These are phyloP conservation scores for Bombus superbus DNA, from an alignment of 1,140 invertebrate species.

Conservation along the genomic window DNA sequence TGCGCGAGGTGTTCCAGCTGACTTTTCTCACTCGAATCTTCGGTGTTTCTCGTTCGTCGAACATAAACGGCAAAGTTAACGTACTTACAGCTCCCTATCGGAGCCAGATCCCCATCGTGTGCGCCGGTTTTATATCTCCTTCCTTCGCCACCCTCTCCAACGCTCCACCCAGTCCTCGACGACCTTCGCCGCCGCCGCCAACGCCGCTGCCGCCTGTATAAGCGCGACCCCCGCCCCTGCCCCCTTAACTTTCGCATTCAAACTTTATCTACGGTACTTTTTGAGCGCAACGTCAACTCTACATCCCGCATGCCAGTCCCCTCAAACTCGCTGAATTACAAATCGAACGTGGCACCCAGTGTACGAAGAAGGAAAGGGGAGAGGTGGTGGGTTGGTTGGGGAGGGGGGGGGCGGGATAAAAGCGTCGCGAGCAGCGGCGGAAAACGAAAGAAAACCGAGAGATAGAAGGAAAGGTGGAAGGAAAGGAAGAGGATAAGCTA, in stretches of 20 bases:
- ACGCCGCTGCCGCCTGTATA: neutral
- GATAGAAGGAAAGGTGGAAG: neutral
- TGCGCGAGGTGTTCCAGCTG: constrained; percentile 24
- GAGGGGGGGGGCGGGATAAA: neutral
- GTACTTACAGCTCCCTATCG: constrained; percentile 51
- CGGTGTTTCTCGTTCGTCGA: constrained; percentile 44
- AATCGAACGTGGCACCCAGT: constrained; percentile 56
- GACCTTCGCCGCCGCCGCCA: constrained; percentile 1
- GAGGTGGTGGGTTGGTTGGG: neutral
- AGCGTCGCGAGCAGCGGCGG: neutral
- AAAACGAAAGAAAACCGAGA: neutral
- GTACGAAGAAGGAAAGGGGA: neutral
- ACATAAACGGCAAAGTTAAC: constrained; percentile 58
- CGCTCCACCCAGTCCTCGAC: neutral
- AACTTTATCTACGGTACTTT: constrained; percentile 65
- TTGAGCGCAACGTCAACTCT: constrained; percentile 56
- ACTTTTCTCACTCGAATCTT: constrained; percentile 41
- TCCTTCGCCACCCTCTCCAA: neutral
- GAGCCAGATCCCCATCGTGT: constrained; percentile 42
- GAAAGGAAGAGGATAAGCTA: constrained; percentile 10
- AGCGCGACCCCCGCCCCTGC: neutral
- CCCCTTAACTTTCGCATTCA: constrained; percentile 57
- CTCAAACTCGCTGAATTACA: constrained; percentile 60
- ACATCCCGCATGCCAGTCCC: constrained; percentile 20
- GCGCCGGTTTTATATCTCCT: constrained; percentile 39